These are phyloP conservation scores for Acrobasis consociella DNA, from an alignment of 2,888 invertebrate genomes.

Conservation along the genomic window DNA sequence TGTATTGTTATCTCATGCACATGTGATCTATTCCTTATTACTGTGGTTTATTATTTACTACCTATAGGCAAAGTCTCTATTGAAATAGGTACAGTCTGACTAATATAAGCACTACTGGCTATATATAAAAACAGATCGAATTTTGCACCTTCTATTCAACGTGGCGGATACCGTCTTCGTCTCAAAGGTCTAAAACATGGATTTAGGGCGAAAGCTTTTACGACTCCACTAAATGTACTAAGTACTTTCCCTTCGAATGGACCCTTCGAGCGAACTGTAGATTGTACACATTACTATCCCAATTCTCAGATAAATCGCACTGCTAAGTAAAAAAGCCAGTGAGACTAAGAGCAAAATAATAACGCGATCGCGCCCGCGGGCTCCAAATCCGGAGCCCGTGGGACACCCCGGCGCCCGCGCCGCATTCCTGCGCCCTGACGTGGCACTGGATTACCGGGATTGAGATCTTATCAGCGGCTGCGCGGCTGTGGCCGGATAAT, in stretches of 20 bases:
- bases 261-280: no score
- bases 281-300: background rate
- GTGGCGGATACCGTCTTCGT: no score
- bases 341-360: background rate
- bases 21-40: background rate
- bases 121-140: no score
- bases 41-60: background rate
- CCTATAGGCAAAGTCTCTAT: no score
- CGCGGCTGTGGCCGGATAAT: slow-evolving; percentile 48
- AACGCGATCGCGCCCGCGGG: background rate
- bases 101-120: no score
- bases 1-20: background rate
- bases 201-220: no score
- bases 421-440: slow-evolving; percentile 34
- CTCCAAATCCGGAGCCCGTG: background rate
- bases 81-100: no score
- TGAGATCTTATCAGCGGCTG: slow-evolving; percentile 59
- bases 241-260: no score
- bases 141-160: no score
- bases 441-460: slow-evolving; percentile 41
- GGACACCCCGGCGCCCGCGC: slow-evolving; percentile 23
- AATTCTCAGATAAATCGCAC: background rate
- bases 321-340: background rate
- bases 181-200: no score
- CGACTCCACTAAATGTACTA: no score